A percentile compares a stretch with the other conserved stretches of the same genome.
Conservation (phyloP, 2,888 invertebrate genomes). For the Drosophila ochracea region DNA sequence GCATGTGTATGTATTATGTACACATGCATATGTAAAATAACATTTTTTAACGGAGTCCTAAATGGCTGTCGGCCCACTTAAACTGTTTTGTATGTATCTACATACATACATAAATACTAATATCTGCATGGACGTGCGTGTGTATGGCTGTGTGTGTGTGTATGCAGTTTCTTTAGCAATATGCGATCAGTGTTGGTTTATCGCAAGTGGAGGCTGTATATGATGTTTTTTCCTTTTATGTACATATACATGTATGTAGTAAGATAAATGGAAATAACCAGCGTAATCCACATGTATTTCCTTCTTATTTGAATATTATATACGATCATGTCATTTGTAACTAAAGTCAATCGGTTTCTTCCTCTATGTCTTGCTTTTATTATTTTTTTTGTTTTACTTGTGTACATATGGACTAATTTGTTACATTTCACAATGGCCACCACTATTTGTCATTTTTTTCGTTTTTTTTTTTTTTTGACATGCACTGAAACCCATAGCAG, state of each 20-base stretch:
- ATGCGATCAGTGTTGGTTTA: constrained; percentile 23
- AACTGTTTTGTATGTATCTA: constrained; percentile 12
- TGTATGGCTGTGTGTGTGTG: not conserved
- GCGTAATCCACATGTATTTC: not conserved
- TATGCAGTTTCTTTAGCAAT: constrained; percentile 9
- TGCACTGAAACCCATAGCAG: constrained; percentile 52
- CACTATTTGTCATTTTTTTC: constrained; percentile 25
- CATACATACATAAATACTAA: not conserved
- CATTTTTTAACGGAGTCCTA: constrained; percentile 9
- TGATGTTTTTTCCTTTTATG: not conserved
- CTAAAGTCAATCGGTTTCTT: not conserved
- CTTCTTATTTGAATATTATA: not conserved
- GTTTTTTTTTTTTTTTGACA: constrained; percentile 7
- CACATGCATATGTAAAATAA: not conserved
- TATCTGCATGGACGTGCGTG: not conserved
- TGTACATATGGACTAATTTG: constrained; percentile 21
- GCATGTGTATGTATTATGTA: not conserved
- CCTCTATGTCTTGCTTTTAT: not conserved
- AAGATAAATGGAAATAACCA: constrained; percentile 6
- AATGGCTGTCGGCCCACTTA: constrained; percentile 2
- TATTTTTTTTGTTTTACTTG: not conserved
- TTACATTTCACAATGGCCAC: constrained; percentile 35
- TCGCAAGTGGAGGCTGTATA: constrained; percentile 3
- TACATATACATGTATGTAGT: not conserved
- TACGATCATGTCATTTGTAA: constrained; percentile 17